These are phyloP conservation scores for Troides helena DNA, from an alignment of 2,888 invertebrate genomes.

Conservation along the genomic window DNA sequence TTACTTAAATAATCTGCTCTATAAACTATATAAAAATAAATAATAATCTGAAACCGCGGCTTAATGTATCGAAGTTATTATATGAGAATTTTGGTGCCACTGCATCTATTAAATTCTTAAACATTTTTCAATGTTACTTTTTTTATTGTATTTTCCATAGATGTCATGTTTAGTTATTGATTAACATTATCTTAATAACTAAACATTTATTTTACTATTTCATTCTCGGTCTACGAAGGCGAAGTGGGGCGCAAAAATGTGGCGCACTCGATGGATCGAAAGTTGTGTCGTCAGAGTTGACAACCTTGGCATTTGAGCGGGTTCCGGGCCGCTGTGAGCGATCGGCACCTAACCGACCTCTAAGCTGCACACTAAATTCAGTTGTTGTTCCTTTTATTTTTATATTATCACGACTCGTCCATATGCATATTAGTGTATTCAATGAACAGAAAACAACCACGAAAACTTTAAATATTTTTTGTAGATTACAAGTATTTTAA, in stretches of 20 bases:
- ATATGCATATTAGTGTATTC: background rate
- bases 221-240: slow-evolving; percentile 17
- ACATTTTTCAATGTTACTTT: too few relatives aligned
- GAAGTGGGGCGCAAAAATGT: slow-evolving; percentile 75
- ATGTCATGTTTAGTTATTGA: too few relatives aligned
- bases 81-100: too few relatives aligned
- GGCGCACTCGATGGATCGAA: slow-evolving; percentile 72
- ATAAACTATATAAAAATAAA: too few relatives aligned
- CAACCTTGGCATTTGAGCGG: slow-evolving; percentile 80
- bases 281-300: slow-evolving; percentile 78
- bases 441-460: background rate
- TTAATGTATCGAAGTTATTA: too few relatives aligned
- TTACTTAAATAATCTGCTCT: background rate
- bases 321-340: slow-evolving; percentile 68
- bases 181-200: too few relatives aligned
- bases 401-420: slow-evolving; percentile 23
- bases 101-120: too few relatives aligned
- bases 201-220: too few relatives aligned
- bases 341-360: slow-evolving; percentile 51
- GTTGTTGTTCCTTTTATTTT: slow-evolving; percentile 32
- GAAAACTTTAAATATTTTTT: too few relatives aligned
- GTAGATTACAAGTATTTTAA: too few relatives aligned
- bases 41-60: too few relatives aligned
- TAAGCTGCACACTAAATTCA: slow-evolving; percentile 40
- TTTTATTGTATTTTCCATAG: too few relatives aligned